Conservation (phyloP, 2,113 vertebrate genomes). For the Gymnocephalus cernua region DNA sequence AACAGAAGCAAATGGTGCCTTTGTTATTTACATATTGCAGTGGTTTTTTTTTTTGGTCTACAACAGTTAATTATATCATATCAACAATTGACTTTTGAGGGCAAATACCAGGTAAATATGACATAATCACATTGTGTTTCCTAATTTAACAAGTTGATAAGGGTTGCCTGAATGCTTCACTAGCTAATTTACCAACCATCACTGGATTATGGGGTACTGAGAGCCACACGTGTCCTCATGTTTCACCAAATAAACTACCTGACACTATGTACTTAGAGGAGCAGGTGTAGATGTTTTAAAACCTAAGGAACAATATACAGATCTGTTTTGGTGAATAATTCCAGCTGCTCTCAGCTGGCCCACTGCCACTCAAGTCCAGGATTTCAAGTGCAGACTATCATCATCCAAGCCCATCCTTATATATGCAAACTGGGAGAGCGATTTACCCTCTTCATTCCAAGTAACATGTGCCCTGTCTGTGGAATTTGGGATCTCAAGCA, state of each 20-base stretch:
- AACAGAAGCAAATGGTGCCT: not conserved
- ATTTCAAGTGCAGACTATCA: conserved; percentile 29
- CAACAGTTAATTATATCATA: not conserved
- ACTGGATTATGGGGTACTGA: not conserved
- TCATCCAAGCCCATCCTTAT: conserved; percentile 39
- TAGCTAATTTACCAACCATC: not conserved
- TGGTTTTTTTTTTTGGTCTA: not conserved
- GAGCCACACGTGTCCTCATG: not conserved
- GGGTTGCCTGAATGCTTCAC: not conserved
- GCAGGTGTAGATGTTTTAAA: conserved; percentile 7
- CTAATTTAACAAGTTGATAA: not conserved
- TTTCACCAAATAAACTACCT: not conserved
- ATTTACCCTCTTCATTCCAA: conserved; percentile 56
- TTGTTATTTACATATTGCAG: not conserved
- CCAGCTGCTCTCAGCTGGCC: conserved; percentile 22
- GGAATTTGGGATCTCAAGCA: conserved; percentile 76
- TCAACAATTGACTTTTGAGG: not conserved
- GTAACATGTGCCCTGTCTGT: conserved; percentile 68
- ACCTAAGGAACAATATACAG: conserved; percentile 13
- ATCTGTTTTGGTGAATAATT: not conserved
- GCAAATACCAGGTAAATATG: not conserved
- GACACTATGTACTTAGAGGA: not conserved
- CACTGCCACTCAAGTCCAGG: not conserved
- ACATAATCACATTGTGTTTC: not conserved
- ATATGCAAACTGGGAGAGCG: conserved; percentile 45